A percentile compares a stretch with the other conserved stretches of the same genome.
These are phyloP conservation scores for Pitangus sulphuratus DNA, from an alignment of 2,797 vertebrate species.

Conservation along the genomic window DNA sequence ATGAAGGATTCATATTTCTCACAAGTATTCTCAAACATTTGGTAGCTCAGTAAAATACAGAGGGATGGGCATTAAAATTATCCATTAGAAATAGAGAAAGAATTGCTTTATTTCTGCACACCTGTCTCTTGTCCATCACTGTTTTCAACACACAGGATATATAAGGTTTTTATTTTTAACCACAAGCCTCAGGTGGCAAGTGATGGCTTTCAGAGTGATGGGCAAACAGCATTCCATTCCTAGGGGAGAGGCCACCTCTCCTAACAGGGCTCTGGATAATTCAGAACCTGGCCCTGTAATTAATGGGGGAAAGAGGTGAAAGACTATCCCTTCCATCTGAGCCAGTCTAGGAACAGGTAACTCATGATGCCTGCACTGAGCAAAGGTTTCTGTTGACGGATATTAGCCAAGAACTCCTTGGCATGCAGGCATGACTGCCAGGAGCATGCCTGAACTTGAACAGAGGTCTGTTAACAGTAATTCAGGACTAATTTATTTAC, in stretches of 20 bases:
- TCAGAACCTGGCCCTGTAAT: background rate
- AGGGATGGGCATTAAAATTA: rapidly evolving
- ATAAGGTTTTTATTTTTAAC: background rate
- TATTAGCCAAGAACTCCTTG: background rate
- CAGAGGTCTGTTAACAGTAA: background rate
- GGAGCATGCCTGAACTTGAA: background rate
- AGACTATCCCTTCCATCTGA: background rate
- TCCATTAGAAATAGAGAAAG: background rate
- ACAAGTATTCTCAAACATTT: background rate
- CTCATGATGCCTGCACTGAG: background rate
- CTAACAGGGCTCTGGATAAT: background rate
- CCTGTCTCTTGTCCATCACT: background rate
- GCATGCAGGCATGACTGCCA: background rate
- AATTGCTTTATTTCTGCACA: background rate
- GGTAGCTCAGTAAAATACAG: background rate
- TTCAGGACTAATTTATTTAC: slow-evolving; percentile 26
- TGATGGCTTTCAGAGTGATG: background rate
- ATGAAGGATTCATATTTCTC: background rate
- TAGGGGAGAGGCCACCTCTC: background rate
- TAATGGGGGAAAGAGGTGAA: background rate
- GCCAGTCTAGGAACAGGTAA: slow-evolving; percentile 31
- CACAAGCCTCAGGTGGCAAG: background rate
- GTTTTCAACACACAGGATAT: background rate
- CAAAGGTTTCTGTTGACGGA: background rate
- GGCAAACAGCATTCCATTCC: background rate